Conservation (phyloP, 2,113 vertebrate species). For the Seriola rivoliana region DNA sequence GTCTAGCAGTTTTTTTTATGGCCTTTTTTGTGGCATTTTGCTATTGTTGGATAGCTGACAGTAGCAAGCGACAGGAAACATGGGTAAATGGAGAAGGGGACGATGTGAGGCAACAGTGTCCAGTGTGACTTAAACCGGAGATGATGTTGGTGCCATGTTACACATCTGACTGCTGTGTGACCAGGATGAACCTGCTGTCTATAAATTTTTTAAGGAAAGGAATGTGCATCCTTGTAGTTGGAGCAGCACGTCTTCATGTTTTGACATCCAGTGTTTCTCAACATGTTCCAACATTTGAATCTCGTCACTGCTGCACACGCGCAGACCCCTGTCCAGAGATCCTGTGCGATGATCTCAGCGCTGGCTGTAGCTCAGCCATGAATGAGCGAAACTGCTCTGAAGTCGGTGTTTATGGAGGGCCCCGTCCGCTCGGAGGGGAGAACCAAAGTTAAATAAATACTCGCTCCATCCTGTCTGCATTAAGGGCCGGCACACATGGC, state of each 20-base stretch:
- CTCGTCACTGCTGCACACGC: constrained; percentile 8
- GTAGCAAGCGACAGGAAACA: constrained; percentile 38
- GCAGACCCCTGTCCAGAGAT: constrained; percentile 32
- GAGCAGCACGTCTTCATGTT: neutral
- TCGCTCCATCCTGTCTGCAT: constrained; percentile 81
- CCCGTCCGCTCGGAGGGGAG: constrained; percentile 72
- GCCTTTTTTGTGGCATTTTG: constrained; percentile 10
- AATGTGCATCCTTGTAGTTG: neutral
- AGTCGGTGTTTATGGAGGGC: constrained; percentile 77
- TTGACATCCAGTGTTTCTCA: neutral
- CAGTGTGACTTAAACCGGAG: constrained; percentile 30
- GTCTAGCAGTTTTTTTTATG: neutral
- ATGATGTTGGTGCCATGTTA: neutral
- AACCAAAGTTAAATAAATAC: constrained; percentile 85
- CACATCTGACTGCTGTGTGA: neutral
- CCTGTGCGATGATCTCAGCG: constrained; percentile 68
- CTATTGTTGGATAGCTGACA: constrained; percentile 39
- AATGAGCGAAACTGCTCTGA: constrained; percentile 68
- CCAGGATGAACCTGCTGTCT: neutral
- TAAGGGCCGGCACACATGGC: constrained; percentile 80
- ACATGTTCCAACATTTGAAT: constrained; percentile 5
- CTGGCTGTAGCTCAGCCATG: constrained; percentile 57
- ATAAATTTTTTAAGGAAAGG: constrained; percentile 15
- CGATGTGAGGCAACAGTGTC: constrained; percentile 1
- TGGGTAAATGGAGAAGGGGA: neutral